phyloP scores from a whole-genome alignment of 2,888 invertebrate genomes.

The Colostygia pectinataria region DNA sequence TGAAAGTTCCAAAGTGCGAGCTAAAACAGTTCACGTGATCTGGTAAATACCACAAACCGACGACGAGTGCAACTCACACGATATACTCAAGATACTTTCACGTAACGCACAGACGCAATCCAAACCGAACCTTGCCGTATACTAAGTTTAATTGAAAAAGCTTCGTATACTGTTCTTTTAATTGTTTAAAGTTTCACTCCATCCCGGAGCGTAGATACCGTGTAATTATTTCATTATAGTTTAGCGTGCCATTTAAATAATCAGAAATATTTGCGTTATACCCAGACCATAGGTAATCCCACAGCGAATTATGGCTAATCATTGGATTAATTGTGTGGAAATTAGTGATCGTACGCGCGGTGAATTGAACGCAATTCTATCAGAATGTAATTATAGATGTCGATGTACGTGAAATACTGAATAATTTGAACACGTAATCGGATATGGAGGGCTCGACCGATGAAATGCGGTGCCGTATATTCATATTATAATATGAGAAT shows the following conservation, averaged over 20 bases:
- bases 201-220: constrained; percentile 41
- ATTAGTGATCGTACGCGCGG: constrained; percentile 66
- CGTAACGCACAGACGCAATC: constrained; percentile 57
- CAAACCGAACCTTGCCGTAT: constrained; percentile 54
- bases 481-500: constrained; percentile 9
- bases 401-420: constrained; percentile 75
- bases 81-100: constrained; percentile 62
- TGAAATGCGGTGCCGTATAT: constrained; percentile 20
- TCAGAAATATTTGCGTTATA: constrained; percentile 44
- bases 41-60: constrained; percentile 50
- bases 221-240: constrained; percentile 50
- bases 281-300: constrained; percentile 51
- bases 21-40: constrained; percentile 37
- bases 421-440: constrained; percentile 62
- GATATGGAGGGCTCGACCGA: constrained; percentile 36
- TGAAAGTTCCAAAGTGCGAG: constrained; percentile 31
- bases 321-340: constrained; percentile 76
- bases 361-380: constrained; percentile 75
- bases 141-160: constrained; percentile 77
- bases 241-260: constrained; percentile 43
- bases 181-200: constrained; percentile 57
- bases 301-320: constrained; percentile 68
- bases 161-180: constrained; percentile 69
- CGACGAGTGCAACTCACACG: constrained; percentile 49
- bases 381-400: constrained; percentile 76